Evolutionary conservation across 2,888 invertebrate species (phyloP), one percentile per base, ranked within the genome.

Genomic region (Phoenoteleia sp.): DNA sequence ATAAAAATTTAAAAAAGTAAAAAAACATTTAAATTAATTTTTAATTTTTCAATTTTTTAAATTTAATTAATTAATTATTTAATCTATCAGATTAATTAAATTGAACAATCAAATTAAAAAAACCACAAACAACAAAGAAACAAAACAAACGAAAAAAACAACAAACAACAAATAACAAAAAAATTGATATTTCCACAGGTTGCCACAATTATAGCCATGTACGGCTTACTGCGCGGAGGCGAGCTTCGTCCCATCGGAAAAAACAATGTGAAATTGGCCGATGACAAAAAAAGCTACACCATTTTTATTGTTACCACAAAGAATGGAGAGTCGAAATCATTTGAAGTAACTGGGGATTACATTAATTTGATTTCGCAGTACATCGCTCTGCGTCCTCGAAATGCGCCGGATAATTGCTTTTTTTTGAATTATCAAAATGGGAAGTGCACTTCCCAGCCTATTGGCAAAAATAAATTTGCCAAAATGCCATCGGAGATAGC

Each of bases 391-490:
- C 81, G 84, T 60, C 76, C 84, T 49, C 21, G 6, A 62, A 77
- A 76, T 56, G 62, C 75, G 81, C 36, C 85, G 87, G 15, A 86
- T 77, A 83, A 88, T 79, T n/a, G n/a, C n/a, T n/a, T n/a, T n/a
- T n/a, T n/a, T n/a, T n/a, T n/a, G n/a, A n/a, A n/a, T n/a, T n/a
- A n/a, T n/a, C n/a, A n/a, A n/a, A n/a, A n/a, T n/a, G n/a, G n/a
- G n/a, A n/a, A n/a, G n/a, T n/a, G n/a, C 25, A 84, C 74, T 17
- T 36, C 33, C 29, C 81, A 82, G 64, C 64, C 81, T 6, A 82
- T 88, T 21, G 86, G 87, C 5, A 85, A 83, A 62, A 87, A 88
- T 47, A 87, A 85, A 74, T 85, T 89, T 39, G 71, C 77, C 47
- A 56, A 56, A 67, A 86, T 87, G 84, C 87, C 86, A 21, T 85